Evolutionary conservation across 2,797 vertebrate species (phyloP), one percentile per base, ranked within the genome.

Genomic region (Botia almorhae): DNA sequence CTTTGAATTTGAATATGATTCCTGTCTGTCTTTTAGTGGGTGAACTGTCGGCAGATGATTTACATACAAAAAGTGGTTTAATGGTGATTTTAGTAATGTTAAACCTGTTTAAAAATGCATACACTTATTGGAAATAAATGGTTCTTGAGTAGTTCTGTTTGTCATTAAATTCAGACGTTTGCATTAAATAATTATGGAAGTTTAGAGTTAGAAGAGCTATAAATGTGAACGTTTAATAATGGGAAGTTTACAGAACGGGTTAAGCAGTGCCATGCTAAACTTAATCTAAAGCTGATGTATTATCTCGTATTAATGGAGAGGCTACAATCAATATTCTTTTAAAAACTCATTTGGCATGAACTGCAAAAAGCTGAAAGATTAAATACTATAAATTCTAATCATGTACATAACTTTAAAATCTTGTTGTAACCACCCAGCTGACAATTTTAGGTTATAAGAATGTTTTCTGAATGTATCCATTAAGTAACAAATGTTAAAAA

Each of bases 1-100:
- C 76, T 76, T 53, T 29, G 65, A 56, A 83, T 84, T 79, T 69
- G 73, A 76, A 83, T 83, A 36, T 3, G 13, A 29, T 81, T 81
- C 56, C 53, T 81, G 56, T 84, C 76, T 0, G 46, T 16, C 43
- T 17, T 53, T 23, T 19, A 17, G 61, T n/a, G 56, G 14, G n/a
- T 17, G 61, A 64, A 19, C 17, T 7, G 29, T 17, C 26, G 8
- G 55, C 53, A 26, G 56, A 46, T 60, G 13, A 53, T 43, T 46
- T 56, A 36, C 50, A 29, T 76, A n/a, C 7, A 68, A 51, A 16
- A 43, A 60, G 58, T 21, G 14, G 21, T 61, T 74, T 48, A 74
- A 74, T 50, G 72, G 56, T 8, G 21, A 43, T 16, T 74, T 61
- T 61, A 4, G 55, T 48, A 3, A 12, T n/a, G 21, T 55, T 26